These are phyloP conservation scores for Drosophila pullipes DNA, from an alignment of 2,888 invertebrate genomes.

Conservation along the genomic window DNA sequence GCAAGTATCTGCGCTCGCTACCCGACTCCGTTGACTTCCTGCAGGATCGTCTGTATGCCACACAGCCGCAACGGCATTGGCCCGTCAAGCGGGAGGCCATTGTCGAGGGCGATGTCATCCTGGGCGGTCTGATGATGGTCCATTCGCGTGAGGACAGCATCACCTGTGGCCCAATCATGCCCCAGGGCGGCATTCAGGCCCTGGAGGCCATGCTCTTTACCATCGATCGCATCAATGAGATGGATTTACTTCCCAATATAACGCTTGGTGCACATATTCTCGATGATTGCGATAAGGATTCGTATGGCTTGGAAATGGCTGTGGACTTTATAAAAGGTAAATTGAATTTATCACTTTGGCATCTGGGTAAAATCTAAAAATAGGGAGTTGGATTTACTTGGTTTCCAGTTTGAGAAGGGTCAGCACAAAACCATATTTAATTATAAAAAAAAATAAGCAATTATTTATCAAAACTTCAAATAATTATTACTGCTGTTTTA, in stretches of 20 bases:
- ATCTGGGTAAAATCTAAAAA: not conserved
- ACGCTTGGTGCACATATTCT: conserved; percentile 93
- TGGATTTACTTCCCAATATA: conserved; percentile 89
- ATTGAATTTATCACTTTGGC: conserved; percentile 53
- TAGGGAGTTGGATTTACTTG: not conserved
- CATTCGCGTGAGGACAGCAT: conserved; percentile 92
- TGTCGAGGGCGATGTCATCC: conserved; percentile 92
- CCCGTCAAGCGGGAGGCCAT: conserved; percentile 92
- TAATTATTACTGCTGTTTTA: not conserved
- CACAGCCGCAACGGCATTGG: conserved; percentile 86
- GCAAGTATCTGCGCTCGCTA: conserved; percentile 77
- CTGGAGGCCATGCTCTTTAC: conserved; percentile 95
- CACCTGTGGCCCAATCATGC: conserved; percentile 95
- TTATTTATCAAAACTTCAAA: not conserved
- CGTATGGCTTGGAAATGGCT: conserved; percentile 96
- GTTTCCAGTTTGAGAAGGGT: too few relatives aligned
- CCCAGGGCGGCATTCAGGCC: conserved; percentile 94
- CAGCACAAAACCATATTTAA: not conserved
- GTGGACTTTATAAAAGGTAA: conserved; percentile 97
- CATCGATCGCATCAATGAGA: conserved; percentile 90
- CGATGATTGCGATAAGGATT: conserved; percentile 97
- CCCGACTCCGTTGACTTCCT: conserved; percentile 78
- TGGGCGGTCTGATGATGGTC: conserved; percentile 97
- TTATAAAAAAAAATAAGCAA: not conserved
- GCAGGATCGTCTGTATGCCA: conserved; percentile 64